These are phyloP conservation scores for Conus canariensis DNA, from an alignment of 2,888 invertebrate species.

Conservation along the genomic window DNA sequence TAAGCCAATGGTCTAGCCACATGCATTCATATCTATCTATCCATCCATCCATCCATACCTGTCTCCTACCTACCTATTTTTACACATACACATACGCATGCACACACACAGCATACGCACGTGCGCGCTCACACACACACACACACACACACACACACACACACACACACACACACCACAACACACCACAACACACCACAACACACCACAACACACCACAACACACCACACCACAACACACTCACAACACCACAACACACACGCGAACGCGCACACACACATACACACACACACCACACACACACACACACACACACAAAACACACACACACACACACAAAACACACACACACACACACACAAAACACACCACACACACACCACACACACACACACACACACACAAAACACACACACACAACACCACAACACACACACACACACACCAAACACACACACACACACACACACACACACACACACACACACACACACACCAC, in stretches of 20 bases:
- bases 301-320: too few species aligned
- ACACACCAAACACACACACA: neutral
- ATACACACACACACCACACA: too few species aligned
- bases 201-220: neutral
- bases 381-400: neutral
- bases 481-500: neutral
- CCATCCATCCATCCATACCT: too few species aligned
- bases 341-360: neutral
- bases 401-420: neutral
- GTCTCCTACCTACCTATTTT: too few species aligned
- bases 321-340: too few species aligned
- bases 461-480: neutral
- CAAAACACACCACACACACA: neutral
- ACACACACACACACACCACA: neutral
- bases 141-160: neutral
- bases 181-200: neutral
- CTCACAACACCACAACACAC: too few species aligned
- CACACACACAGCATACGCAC: neutral
- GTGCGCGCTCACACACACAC: neutral
- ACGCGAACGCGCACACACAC: too few species aligned
- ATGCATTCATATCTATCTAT: too few species aligned
- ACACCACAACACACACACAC: neutral
- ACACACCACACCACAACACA: neutral
- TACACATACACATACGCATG: too few species aligned
- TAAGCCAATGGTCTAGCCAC: too few species aligned